Evolutionary conservation across 2,113 vertebrate species (phyloP).

Genomic region (Rhinoptilus africanus): DNA sequence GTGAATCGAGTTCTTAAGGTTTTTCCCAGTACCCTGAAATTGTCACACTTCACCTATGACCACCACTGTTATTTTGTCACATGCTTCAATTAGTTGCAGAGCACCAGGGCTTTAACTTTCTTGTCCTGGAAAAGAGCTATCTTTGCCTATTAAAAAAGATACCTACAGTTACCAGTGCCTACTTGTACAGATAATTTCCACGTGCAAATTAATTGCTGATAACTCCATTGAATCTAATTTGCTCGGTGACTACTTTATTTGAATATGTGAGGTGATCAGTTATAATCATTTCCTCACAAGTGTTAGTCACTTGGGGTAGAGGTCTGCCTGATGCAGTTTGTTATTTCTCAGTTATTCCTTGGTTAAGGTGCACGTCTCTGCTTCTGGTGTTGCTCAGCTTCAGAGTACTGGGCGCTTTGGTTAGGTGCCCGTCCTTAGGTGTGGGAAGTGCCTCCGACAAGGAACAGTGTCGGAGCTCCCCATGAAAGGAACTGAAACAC

Average conservation of each 20-base stretch:
- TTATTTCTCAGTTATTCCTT: neutral
- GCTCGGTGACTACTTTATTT: neutral
- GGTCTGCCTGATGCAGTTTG: neutral
- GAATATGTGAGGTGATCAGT: neutral
- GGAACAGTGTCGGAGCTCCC: neutral
- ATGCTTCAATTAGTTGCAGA: neutral
- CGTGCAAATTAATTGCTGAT: neutral
- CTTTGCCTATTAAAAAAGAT: neutral
- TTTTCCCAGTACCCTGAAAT: neutral
- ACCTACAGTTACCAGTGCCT: neutral
- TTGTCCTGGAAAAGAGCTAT: neutral
- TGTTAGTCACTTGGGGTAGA: neutral
- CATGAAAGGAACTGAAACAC: neutral
- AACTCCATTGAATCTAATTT: neutral
- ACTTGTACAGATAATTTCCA: neutral
- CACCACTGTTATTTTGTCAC: neutral
- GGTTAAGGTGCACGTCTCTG: neutral
- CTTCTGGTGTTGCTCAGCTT: neutral
- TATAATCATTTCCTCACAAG: neutral
- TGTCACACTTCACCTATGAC: neutral
- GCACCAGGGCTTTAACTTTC: neutral
- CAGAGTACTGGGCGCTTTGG: fast-evolving
- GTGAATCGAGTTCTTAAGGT: neutral
- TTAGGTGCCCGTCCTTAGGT: neutral
- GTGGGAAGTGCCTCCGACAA: neutral